Evolutionary conservation across 2,113 vertebrate genomes (phyloP).

Genomic region (Artemisiospiza belli): DNA sequence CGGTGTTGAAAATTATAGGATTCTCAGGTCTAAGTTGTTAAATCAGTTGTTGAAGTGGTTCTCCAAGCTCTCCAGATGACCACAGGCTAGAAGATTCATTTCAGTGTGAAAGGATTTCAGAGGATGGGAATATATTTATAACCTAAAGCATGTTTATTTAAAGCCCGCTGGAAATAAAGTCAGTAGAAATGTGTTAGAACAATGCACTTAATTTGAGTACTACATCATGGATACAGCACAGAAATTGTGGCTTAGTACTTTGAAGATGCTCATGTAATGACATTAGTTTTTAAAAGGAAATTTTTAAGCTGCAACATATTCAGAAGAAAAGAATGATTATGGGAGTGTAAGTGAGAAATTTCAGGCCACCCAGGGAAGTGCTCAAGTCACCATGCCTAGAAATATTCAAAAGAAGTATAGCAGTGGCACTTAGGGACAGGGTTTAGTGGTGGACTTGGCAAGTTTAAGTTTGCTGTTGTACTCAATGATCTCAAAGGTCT

Average conservation of each 20-base stretch:
- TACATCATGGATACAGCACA: background rate
- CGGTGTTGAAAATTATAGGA: fast-evolving
- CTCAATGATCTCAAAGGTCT: background rate
- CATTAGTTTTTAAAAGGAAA: background rate
- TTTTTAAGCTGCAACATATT: background rate
- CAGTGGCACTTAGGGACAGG: background rate
- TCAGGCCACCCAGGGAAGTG: background rate
- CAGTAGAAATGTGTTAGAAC: background rate
- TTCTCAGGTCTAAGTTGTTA: background rate
- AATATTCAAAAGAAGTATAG: background rate
- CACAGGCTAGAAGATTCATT: background rate
- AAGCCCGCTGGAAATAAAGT: background rate
- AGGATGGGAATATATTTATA: background rate
- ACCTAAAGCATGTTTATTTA: background rate
- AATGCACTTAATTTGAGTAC: background rate
- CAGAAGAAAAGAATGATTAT: background rate
- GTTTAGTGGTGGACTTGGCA: background rate
- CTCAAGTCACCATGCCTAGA: background rate
- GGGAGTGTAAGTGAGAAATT: background rate
- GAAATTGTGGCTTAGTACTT: background rate
- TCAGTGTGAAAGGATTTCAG: background rate
- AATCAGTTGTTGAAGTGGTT: background rate
- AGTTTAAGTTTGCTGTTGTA: background rate
- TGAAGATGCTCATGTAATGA: background rate
- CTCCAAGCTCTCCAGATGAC: background rate